phyloP scores from a whole-genome alignment of 2,113 vertebrate species.

The Brienomyrus longianalis region DNA sequence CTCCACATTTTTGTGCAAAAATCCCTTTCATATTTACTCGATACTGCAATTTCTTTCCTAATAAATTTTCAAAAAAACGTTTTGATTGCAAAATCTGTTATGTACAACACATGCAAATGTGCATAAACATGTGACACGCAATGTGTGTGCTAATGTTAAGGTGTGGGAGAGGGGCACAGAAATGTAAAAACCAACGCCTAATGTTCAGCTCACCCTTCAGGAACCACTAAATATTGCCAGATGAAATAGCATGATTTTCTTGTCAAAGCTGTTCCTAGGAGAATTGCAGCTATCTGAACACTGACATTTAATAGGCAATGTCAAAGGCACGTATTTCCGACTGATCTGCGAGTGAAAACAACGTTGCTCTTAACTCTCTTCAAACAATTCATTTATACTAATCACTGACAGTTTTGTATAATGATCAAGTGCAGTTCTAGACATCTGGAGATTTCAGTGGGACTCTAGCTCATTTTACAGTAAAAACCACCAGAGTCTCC shows the following conservation, averaged over 20 bases:
- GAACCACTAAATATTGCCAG: background rate
- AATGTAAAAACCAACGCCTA: background rate
- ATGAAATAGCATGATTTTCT: background rate
- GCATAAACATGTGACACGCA: background rate
- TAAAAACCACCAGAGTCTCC: background rate
- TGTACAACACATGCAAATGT: background rate
- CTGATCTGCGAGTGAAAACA: background rate
- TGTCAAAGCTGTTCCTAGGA: background rate
- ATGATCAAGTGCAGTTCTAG: background rate
- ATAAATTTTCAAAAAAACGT: no score
- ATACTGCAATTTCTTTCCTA: background rate
- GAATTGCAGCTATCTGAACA: background rate
- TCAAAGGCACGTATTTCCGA: slow-evolving; percentile 11
- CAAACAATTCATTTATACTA: background rate
- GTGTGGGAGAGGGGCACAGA: background rate
- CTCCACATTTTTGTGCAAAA: background rate
- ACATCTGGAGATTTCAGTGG: background rate
- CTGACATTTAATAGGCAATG: background rate
- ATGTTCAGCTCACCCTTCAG: background rate
- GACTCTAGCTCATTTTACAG: background rate
- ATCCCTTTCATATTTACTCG: background rate
- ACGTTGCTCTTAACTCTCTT: background rate
- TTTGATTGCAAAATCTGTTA: background rate
- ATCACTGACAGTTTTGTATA: background rate
- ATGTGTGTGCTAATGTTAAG: background rate